A percentile compares a stretch with the other conserved stretches of the same genome.
Conservation (phyloP, 2,113 vertebrate genomes). For the Dicerorhinus sumatrensis region DNA sequence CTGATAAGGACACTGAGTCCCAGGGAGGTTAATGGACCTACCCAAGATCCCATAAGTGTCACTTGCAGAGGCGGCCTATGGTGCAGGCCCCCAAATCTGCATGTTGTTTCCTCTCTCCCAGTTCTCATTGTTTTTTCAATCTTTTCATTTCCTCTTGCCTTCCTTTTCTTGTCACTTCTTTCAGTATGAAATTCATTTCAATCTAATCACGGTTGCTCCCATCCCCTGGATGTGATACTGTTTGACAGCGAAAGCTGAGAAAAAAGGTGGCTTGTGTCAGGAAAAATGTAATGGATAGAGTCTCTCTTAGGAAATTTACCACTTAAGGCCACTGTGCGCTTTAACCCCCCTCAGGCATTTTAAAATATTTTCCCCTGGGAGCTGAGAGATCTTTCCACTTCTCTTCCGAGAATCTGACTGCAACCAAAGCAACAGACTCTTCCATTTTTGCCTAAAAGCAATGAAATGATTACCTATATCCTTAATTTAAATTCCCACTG, state of each 20-base stretch:
- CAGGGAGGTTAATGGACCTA: background rate
- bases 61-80: accelerated
- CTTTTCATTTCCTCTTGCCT: background rate
- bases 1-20: background rate
- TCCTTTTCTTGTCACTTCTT: background rate
- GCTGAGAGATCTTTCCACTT: constrained; percentile 49
- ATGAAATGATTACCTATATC: constrained; percentile 76
- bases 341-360: constrained; percentile 34
- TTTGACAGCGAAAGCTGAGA: background rate
- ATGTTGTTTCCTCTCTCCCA: too few relatives aligned
- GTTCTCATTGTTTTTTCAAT: background rate
- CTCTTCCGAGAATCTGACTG: constrained; percentile 53
- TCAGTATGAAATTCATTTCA: background rate
- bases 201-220: background rate
- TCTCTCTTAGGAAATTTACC: constrained; percentile 50
- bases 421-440: constrained; percentile 51
- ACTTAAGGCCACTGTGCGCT: constrained; percentile 12
- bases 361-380: constrained; percentile 46
- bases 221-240: background rate
- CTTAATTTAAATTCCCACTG: constrained; percentile 79
- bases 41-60: background rate
- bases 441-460: constrained; percentile 79
- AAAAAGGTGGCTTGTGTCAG: background rate
- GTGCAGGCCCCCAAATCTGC: background rate
- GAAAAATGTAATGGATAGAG: background rate